Evolutionary conservation across 2,888 invertebrate genomes (phyloP).

Genomic region (Phaonia tiefii): DNA sequence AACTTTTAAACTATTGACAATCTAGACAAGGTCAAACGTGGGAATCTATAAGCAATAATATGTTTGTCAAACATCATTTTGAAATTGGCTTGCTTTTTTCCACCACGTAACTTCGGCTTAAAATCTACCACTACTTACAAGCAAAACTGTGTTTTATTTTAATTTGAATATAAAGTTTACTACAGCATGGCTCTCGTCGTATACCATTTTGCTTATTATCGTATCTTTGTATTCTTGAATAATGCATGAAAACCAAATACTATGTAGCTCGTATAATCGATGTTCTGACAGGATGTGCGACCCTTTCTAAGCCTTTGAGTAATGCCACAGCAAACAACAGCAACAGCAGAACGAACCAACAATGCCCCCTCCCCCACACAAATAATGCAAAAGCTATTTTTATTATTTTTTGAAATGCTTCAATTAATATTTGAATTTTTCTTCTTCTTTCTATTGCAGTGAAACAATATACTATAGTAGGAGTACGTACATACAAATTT

Average conservation of each 20-base stretch:
- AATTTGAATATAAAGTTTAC: not conserved
- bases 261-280: not conserved
- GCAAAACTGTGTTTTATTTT: not conserved
- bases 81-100: too few species aligned
- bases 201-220: not conserved
- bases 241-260: conserved; percentile 23
- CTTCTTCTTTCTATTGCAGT: conserved; percentile 65
- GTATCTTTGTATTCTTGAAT: conserved; percentile 9
- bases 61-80: too few species aligned
- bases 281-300: conserved; percentile 18
- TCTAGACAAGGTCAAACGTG: too few species aligned
- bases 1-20: too few species aligned
- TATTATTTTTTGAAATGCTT: conserved; percentile 3
- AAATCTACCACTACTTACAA: too few species aligned
- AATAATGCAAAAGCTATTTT: not conserved
- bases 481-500: conserved; percentile 55
- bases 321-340: not conserved
- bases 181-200: not conserved
- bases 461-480: conserved; percentile 67
- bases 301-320: not conserved
- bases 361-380: not conserved
- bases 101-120: too few species aligned
- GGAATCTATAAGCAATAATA: too few species aligned
- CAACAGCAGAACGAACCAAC: not conserved
- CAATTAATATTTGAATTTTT: conserved; percentile 46